phyloP scores from a whole-genome alignment of 1,140 invertebrate genomes.

The Drosophila pseudoananassae region DNA sequence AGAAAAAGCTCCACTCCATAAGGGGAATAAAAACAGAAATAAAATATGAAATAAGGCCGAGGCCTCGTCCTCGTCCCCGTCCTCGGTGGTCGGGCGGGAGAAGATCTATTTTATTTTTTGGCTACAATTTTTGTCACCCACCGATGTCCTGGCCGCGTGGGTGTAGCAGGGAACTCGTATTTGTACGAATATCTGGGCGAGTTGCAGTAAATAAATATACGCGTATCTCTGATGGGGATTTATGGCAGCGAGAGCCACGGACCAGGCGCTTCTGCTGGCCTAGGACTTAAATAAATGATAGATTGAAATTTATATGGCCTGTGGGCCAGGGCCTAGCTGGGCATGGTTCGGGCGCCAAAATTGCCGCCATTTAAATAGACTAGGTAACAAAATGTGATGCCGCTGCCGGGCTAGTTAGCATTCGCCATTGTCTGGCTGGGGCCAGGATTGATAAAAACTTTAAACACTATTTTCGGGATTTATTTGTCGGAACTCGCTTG shows the following conservation, averaged over 20 bases:
- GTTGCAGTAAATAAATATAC: conserved; percentile 82
- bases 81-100: not conserved
- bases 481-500: conserved; percentile 1
- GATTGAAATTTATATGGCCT: conserved; percentile 80
- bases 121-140: conserved; percentile 74
- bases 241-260: conserved; percentile 64
- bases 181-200: conserved; percentile 55
- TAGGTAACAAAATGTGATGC: conserved; percentile 57
- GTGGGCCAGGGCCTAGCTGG: conserved; percentile 15
- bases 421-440: conserved; percentile 5
- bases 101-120: conserved; percentile 76
- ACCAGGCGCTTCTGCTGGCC: conserved; percentile 49
- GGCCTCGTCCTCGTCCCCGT: not conserved
- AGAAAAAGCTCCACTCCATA: conserved; percentile 19
- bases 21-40: conserved; percentile 18
- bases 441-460: conserved; percentile 13
- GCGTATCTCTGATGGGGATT: conserved; percentile 81
- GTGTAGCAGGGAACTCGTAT: conserved; percentile 12
- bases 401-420: conserved; percentile 18
- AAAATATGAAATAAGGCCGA: conserved; percentile 47
- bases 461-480: conserved; percentile 6
- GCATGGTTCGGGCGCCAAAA: conserved; percentile 26
- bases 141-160: conserved; percentile 38
- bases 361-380: conserved; percentile 61
- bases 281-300: conserved; percentile 82